These are phyloP conservation scores for Archocentrus centrarchus DNA, from an alignment of 2,113 vertebrate species.

Conservation along the genomic window DNA sequence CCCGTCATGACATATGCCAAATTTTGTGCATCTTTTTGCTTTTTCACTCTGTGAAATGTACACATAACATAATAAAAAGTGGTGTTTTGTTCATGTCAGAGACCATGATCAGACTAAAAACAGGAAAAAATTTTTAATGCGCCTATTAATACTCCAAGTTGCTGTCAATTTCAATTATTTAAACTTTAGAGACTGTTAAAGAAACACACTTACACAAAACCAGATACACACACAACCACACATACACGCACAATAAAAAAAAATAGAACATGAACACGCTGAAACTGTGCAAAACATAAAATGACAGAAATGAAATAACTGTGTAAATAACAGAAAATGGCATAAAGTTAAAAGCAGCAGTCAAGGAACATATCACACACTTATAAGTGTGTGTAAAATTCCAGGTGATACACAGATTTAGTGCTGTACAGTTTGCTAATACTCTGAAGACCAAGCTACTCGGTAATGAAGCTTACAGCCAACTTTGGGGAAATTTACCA, in stretches of 20 bases:
- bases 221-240: not conserved
- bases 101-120: constrained; percentile 41
- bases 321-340: not conserved
- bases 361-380: not conserved
- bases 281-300: constrained; percentile 16
- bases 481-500: not conserved
- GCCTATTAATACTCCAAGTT: not conserved
- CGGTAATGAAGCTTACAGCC: not conserved
- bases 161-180: not conserved
- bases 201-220: constrained; percentile 13
- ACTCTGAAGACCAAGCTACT: not conserved
- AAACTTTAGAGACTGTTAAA: not conserved
- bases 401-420: not conserved
- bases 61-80: not conserved
- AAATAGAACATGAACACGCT: not conserved
- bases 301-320: constrained; percentile 30
- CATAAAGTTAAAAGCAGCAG: not conserved
- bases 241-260: not conserved
- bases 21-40: not conserved
- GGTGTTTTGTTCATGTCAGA: constrained; percentile 49
- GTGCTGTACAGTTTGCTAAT: not conserved
- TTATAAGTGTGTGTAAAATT: not conserved
- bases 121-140: not conserved
- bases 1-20: constrained; percentile 46
- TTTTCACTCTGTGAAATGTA: constrained; percentile 16